Conservation (phyloP, 1,140 invertebrate species). For the Periplaneta americana region DNA sequence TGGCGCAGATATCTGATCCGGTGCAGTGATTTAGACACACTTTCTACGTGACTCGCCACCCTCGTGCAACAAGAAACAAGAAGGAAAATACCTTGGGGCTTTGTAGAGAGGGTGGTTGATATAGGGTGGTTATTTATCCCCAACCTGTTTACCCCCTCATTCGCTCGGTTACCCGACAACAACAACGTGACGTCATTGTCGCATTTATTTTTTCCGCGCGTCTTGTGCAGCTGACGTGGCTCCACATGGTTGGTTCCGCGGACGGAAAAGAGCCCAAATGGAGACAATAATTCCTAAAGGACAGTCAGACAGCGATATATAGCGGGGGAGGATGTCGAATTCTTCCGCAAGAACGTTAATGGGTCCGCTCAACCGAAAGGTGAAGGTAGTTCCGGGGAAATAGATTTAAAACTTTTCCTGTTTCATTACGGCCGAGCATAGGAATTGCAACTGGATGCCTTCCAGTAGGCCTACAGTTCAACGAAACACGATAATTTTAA, state of each 20-base stretch:
- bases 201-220: not conserved
- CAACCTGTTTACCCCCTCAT: not conserved
- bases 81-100: not conserved
- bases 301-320: constrained; percentile 26
- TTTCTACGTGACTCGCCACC: not conserved
- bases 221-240: constrained; percentile 25
- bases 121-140: not conserved
- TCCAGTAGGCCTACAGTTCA: too few species aligned
- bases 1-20: not conserved
- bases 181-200: not conserved
- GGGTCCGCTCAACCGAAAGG: not conserved
- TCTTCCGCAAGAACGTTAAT: not conserved
- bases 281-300: constrained; percentile 28
- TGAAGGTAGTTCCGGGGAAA: not conserved
- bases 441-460: too few species aligned
- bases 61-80: not conserved
- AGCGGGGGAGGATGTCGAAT: not conserved
- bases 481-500: too few species aligned
- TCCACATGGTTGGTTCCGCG: constrained; percentile 27
- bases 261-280: constrained; percentile 28
- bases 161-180: not conserved
- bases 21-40: not conserved
- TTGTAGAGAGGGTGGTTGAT: not conserved
- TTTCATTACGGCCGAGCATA: too few species aligned
- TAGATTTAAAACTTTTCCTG: too few species aligned